Conservation (phyloP, 53 echinoderm and acorn worm species). For the Pentamera pediparva region DNA sequence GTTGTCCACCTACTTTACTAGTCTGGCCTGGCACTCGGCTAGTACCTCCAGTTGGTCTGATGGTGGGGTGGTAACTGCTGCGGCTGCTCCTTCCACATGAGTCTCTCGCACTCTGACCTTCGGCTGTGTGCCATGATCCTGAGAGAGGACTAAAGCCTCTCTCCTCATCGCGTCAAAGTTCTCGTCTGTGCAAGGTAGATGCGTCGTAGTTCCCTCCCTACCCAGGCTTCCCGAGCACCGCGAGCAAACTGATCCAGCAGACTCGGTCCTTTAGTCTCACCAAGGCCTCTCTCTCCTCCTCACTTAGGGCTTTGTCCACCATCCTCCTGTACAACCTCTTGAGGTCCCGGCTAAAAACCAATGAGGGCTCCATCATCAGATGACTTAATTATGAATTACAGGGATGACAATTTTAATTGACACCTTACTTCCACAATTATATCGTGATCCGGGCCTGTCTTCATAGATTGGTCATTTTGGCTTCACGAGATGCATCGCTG, state of each 20-base stretch:
- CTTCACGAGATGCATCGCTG: not conserved
- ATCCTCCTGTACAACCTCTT: not conserved
- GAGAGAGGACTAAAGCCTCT: conserved; percentile 16
- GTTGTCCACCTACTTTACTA: not conserved
- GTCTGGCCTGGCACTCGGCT: not conserved
- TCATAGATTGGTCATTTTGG: not conserved
- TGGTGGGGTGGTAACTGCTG: too few relatives aligned
- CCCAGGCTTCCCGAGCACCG: conserved; percentile 27
- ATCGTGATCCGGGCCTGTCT: not conserved
- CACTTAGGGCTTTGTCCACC: not conserved
- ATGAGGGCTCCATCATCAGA: not conserved
- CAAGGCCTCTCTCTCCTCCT: conserved; percentile 27
- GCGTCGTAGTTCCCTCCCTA: conserved; percentile 19
- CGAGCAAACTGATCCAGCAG: conserved; percentile 18
- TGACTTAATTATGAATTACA: not conserved
- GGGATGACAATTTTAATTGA: not conserved
- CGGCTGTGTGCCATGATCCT: not conserved
- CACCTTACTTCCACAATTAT: not conserved
- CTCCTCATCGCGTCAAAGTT: conserved; percentile 16
- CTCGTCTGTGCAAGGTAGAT: not conserved
- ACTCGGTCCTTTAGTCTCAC: conserved; percentile 12
- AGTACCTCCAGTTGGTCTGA: not conserved
- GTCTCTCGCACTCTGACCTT: not conserved
- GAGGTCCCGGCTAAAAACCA: conserved; percentile 28
- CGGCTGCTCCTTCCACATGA: not conserved